Conservation (phyloP, 2,888 invertebrate genomes). For the Vanessa cardui region DNA sequence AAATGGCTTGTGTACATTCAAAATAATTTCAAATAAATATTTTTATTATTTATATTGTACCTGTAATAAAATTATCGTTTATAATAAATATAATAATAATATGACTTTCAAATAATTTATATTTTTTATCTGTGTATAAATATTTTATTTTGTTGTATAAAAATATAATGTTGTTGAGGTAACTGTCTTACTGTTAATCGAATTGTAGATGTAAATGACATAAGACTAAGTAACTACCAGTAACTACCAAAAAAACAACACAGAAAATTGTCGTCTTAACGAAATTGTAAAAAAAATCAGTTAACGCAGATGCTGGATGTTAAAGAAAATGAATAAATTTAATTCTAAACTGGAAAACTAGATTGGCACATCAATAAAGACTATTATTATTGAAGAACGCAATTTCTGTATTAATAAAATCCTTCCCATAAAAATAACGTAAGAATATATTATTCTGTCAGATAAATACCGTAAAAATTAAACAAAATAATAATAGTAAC, state of each 20-base stretch:
- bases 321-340: too few relatives aligned
- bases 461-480: too few relatives aligned
- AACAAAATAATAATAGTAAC: too few relatives aligned
- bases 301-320: neutral
- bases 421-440: too few relatives aligned
- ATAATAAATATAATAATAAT: conserved; percentile 13
- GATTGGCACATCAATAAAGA: too few relatives aligned
- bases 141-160: conserved; percentile 10
- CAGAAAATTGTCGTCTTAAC: neutral
- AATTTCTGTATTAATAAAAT: too few relatives aligned
- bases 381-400: too few relatives aligned
- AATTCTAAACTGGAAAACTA: too few relatives aligned
- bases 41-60: conserved; percentile 16
- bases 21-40: conserved; percentile 22
- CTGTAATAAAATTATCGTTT: conserved; percentile 13
- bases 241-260: neutral
- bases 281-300: neutral
- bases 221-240: neutral
- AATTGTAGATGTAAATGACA: neutral
- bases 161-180: conserved; percentile 9
- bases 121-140: conserved; percentile 10
- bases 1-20: conserved; percentile 16
- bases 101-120: conserved; percentile 1
- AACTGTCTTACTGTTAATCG: neutral
- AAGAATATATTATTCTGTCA: too few relatives aligned